A percentile compares a stretch with the other conserved stretches of the same genome.
Conservation (phyloP, 2,888 invertebrate species). For the Dinocampus coccinellae region DNA sequence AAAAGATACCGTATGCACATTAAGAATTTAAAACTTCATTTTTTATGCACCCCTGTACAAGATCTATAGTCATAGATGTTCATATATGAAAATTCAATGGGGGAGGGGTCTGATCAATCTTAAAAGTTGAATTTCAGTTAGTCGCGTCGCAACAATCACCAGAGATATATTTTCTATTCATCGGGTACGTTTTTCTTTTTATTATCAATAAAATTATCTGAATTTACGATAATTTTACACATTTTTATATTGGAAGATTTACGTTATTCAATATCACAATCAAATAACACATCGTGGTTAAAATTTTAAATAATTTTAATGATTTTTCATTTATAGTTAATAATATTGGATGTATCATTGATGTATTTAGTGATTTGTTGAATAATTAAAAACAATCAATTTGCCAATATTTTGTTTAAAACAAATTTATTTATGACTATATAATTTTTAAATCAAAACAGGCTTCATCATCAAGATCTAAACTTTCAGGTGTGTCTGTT, state of each 20-base stretch:
- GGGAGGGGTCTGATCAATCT: not conserved
- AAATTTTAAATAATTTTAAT: no score
- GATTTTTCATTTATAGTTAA: no score
- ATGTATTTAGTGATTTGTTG: not conserved
- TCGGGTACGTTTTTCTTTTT: not conserved
- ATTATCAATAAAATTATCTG: no score
- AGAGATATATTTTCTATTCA: not conserved
- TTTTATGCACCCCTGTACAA: not conserved
- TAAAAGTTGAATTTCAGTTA: not conserved
- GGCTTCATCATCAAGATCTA: conserved; percentile 62
- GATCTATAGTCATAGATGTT: not conserved
- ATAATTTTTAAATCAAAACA: conserved; percentile 57
- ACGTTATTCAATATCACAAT: no score
- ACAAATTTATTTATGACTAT: conserved; percentile 6
- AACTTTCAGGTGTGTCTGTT: conserved; percentile 57
- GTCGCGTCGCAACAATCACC: not conserved
- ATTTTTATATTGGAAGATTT: no score
- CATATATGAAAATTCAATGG: not conserved
- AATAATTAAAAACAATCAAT: not conserved
- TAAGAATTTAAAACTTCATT: not conserved
- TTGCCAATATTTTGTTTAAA: not conserved
- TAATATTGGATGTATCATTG: no score
- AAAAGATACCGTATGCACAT: not conserved
- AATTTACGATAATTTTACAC: no score
- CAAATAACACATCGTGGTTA: no score